These are phyloP conservation scores for Euplagia quadripunctaria DNA, from an alignment of 2,888 invertebrate species.

Conservation along the genomic window DNA sequence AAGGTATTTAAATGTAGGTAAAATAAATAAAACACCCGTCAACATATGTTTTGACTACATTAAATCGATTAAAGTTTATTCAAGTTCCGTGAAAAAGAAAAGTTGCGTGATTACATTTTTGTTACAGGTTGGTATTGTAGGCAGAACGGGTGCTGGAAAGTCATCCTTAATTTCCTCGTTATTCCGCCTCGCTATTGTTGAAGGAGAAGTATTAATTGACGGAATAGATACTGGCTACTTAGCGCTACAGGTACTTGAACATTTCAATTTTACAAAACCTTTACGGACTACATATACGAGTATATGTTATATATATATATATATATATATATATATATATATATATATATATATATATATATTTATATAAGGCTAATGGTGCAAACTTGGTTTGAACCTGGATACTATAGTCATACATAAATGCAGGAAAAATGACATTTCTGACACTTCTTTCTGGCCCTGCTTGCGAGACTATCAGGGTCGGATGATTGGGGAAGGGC, in stretches of 20 bases:
- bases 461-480: no score
- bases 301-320: no score
- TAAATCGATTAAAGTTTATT: neutral
- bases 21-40: neutral
- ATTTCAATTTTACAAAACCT: neutral
- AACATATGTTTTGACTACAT: neutral
- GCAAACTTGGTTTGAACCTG: no score
- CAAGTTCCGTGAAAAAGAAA: neutral
- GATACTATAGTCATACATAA: no score
- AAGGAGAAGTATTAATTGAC: conserved; percentile 92
- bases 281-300: neutral
- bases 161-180: conserved; percentile 92
- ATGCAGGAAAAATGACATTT: no score
- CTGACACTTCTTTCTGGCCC: no score
- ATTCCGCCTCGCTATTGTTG: conserved; percentile 91
- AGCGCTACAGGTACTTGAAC: conserved; percentile 67
- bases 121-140: conserved; percentile 92
- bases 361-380: no score
- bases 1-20: no score
- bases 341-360: no score
- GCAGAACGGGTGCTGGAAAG: conserved; percentile 95
- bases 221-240: conserved; percentile 83
- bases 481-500: no score
- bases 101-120: neutral
- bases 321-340: no score